Base-by-base conservation (phyloP, 2,113 vertebrate genomes). In the Nycticryphes semicollaris region DNA sequence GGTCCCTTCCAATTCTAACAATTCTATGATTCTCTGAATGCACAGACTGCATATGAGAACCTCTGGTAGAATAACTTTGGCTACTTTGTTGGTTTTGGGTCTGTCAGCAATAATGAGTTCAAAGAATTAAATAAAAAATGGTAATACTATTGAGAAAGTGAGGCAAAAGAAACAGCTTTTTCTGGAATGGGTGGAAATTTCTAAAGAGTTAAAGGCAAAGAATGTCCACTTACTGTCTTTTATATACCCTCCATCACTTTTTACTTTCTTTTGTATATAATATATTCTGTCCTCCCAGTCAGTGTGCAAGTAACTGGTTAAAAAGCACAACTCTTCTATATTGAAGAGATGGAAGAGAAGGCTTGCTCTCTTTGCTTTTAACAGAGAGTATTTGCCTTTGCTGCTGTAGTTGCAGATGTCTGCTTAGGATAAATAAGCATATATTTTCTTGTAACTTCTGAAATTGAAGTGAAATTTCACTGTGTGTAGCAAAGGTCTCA, bases 41-140 rank as follows among this genome's bases (percentile, higher is more conserved):
- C 54, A 9, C 1, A 2, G 33, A 51, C 8, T 16, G 8, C 5
- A 0, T 47, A 3, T 68, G 63, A 66, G 30, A 62, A 53, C 14
- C 9, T 78, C 23, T 53, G 12, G 9, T 30, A 47, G 41, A 57
- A 17, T 43, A 50, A n/a, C n/a, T 74, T 56, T 4, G 23, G 17
- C 45, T 69, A 1, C 53, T 53, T 45, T 1, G 1, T 88, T 62
- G 7, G 7, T 28, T 92, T 85, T 41, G 39, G 62, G 50, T 45
- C 33, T 56, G 53, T 50, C 45, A 69, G 31, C 2, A 1, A 1
- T 56, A 30, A 41, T 39, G 51, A 66, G 17, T 81, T 66, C 67
- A 31, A 70, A 87, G 50, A 43, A 72, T 43, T 15, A 90, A 83
- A 39, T 51, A 25, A 54, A 10, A 41, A 43, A 22, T 10, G 1